Evolutionary conservation across 2,888 invertebrate species (phyloP).

Genomic region (Xylocampa areola): DNA sequence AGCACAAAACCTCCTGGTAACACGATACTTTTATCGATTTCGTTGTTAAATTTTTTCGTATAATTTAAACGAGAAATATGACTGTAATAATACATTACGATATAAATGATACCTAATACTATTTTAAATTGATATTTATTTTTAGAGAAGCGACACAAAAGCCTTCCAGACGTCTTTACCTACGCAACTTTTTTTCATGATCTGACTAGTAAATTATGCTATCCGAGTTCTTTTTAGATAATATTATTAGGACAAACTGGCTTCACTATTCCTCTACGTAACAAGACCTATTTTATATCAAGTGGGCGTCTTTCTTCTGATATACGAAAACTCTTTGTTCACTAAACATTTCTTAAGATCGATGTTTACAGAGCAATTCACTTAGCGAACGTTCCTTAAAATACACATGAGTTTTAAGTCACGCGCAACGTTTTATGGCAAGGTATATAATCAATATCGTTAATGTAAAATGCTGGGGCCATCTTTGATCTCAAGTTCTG

Average conservation of each 20-base stretch:
- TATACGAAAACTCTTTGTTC: slow-evolving; percentile 35
- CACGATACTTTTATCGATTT: slow-evolving; percentile 3
- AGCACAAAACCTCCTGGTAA: slow-evolving; percentile 21
- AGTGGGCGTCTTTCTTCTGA: slow-evolving; percentile 20
- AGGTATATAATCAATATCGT: slow-evolving; percentile 77
- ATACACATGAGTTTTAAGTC: slow-evolving; percentile 59
- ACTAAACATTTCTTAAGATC: slow-evolving; percentile 29
- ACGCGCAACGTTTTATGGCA: slow-evolving; percentile 62
- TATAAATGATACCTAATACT: too few relatives aligned
- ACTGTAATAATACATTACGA: too few relatives aligned
- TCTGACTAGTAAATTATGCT: slow-evolving; percentile 22
- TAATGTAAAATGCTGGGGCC: slow-evolving; percentile 65
- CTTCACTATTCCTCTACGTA: slow-evolving; percentile 27
- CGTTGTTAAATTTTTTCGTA: neutral
- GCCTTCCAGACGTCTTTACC: slow-evolving; percentile 10
- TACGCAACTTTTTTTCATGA: slow-evolving; percentile 10
- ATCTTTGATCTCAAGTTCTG: slow-evolving; percentile 76
- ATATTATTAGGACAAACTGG: slow-evolving; percentile 26
- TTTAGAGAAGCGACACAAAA: slow-evolving; percentile 1
- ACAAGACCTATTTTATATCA: slow-evolving; percentile 49
- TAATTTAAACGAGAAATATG: neutral
- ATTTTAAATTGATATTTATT: slow-evolving; percentile 4
- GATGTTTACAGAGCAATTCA: slow-evolving; percentile 32
- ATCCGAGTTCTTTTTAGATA: slow-evolving; percentile 40
- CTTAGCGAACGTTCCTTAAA: slow-evolving; percentile 53